These are phyloP conservation scores for Cactoblastis cactorum DNA, from an alignment of 2,888 invertebrate species.

Conservation along the genomic window DNA sequence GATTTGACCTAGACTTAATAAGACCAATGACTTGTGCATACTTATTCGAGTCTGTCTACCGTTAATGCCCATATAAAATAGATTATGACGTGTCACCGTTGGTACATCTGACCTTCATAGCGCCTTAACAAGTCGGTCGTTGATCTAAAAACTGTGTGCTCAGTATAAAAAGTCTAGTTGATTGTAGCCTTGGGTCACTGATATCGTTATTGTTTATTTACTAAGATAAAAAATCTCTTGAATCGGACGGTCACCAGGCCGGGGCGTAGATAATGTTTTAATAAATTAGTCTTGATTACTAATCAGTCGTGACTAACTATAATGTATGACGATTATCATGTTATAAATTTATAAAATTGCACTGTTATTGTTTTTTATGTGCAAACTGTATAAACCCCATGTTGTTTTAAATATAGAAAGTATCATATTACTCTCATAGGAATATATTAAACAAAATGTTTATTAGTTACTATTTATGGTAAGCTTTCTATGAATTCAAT, in stretches of 20 bases:
- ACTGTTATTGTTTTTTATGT: too few relatives aligned
- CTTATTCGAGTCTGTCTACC: neutral
- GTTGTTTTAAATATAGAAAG: too few relatives aligned
- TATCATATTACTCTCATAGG: too few relatives aligned
- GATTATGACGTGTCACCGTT: neutral
- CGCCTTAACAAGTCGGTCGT: conserved; percentile 14
- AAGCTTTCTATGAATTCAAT: too few relatives aligned
- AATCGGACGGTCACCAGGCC: neutral
- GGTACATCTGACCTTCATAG: conserved; percentile 3
- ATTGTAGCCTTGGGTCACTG: conserved; percentile 10
- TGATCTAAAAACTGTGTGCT: conserved; percentile 1
- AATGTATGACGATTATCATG: too few relatives aligned
- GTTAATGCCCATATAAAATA: neutral
- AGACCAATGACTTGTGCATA: neutral
- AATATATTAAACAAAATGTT: too few relatives aligned
- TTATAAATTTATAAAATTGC: too few relatives aligned
- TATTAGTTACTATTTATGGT: too few relatives aligned
- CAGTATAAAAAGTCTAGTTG: neutral
- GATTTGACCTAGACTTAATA: neutral
- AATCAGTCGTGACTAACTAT: too few relatives aligned
- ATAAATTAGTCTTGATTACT: neutral
- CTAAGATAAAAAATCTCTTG: neutral
- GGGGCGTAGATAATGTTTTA: neutral
- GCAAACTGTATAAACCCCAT: too few relatives aligned
- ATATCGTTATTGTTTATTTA: neutral